Conservation (phyloP, 2,888 invertebrate species). For the Nomada fabriciana region DNA sequence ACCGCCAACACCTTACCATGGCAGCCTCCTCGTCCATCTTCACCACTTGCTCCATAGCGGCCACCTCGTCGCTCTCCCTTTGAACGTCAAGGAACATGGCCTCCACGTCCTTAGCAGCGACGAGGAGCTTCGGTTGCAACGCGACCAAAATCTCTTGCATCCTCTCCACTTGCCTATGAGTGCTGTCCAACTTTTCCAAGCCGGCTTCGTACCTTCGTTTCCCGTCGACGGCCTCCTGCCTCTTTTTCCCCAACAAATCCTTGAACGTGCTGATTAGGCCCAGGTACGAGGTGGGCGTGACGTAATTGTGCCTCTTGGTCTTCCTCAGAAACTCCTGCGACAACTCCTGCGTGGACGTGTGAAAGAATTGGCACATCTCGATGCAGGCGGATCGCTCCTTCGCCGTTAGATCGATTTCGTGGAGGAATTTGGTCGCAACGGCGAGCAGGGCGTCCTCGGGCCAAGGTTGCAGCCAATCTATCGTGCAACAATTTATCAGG, state of each 20-base stretch:
- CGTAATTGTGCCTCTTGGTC: slow-evolving; percentile 92
- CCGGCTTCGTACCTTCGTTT: slow-evolving; percentile 94
- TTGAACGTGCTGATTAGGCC: slow-evolving; percentile 97
- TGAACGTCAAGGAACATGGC: slow-evolving; percentile 94
- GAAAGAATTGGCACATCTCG: slow-evolving; percentile 95
- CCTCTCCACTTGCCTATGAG: slow-evolving; percentile 91
- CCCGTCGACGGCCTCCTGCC: slow-evolving; percentile 88
- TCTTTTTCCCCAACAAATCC: slow-evolving; percentile 90
- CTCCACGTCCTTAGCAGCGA: slow-evolving; percentile 95
- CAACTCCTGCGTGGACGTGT: slow-evolving; percentile 91
- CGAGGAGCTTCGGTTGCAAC: slow-evolving; percentile 94
- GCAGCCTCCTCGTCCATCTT: slow-evolving; percentile 92
- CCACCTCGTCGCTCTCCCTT: slow-evolving; percentile 94
- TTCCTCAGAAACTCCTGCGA: slow-evolving; percentile 88
- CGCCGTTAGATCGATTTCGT: slow-evolving; percentile 90
- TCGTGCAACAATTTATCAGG: slow-evolving; percentile 97
- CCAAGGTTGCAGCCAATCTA: slow-evolving; percentile 98
- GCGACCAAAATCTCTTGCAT: slow-evolving; percentile 94
- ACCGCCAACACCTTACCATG: slow-evolving; percentile 79
- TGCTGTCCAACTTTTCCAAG: slow-evolving; percentile 93
- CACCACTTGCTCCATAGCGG: slow-evolving; percentile 92
- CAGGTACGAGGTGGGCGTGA: slow-evolving; percentile 96
- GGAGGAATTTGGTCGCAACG: slow-evolving; percentile 92
- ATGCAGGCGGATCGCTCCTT: slow-evolving; percentile 92
- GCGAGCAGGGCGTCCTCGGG: slow-evolving; percentile 96